Conservation (phyloP, 1,140 invertebrate species). For the Camponotus vicinus region DNA sequence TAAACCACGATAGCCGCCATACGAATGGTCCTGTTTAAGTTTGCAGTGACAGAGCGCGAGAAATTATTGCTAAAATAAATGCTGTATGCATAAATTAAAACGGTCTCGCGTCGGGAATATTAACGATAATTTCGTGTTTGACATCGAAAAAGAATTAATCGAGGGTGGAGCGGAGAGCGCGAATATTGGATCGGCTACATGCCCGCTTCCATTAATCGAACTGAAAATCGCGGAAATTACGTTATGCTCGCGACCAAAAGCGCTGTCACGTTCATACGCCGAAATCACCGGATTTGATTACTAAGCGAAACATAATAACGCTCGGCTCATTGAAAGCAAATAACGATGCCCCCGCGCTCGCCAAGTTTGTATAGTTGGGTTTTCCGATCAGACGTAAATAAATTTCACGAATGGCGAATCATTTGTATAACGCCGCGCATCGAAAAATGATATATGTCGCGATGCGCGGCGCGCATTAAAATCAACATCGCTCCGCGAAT, state of each 20-base stretch:
- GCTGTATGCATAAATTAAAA: constrained; percentile 62
- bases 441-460: constrained; percentile 51
- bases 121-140: constrained; percentile 76
- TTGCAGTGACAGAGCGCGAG: constrained; percentile 45
- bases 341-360: constrained; percentile 40
- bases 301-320: constrained; percentile 64
- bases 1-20: constrained; percentile 23
- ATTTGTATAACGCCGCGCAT: constrained; percentile 46
- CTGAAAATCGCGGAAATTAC: constrained; percentile 74
- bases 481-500: constrained; percentile 46
- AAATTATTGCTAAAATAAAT: constrained; percentile 61
- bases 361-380: constrained; percentile 51
- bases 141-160: constrained; percentile 61
- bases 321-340: constrained; percentile 63
- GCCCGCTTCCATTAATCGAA: constrained; percentile 72
- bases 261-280: constrained; percentile 71
- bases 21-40: constrained; percentile 24
- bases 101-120: constrained; percentile 49
- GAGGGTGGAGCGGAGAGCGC: constrained; percentile 55
- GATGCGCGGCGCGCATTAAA: constrained; percentile 35
- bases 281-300: constrained; percentile 68
- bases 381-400: constrained; percentile 56
- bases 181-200: constrained; percentile 72
- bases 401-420: constrained; percentile 58
- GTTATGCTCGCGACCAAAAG: constrained; percentile 58